Base-by-base conservation (phyloP, 2,888 invertebrate genomes). In the Lasioglossum leucozonium region DNA sequence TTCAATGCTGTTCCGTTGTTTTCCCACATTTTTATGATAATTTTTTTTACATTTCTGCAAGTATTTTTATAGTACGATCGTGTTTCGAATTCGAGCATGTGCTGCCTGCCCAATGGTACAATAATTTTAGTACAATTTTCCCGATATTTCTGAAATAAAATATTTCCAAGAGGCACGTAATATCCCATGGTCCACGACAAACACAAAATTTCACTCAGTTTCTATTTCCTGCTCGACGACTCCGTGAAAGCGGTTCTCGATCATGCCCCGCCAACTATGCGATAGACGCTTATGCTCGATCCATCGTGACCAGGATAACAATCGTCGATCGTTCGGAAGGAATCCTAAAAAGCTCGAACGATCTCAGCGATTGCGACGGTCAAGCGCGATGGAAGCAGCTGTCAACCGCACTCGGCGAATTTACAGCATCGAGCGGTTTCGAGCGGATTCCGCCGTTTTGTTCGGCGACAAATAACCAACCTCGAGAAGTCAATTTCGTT, bases 371-470 rank as follows among this genome's bases (percentile, higher is more conserved):
- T 79, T 34, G 77, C 34, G 42, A 55, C 47, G 83, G 78, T 82
- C 77, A 83, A 85, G 83, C 76, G 71, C 51, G 77, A 72, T 40
- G 75, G 58, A 62, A 55, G 73, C 78, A 81, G 76, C 84, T 87
- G 87, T 76, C 83, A 89, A 85, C 88, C 83, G 47, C 86, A 81
- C 58, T 16, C 71, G 81, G 67, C 40, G 81, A 87, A 89, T 90
- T 89, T 88, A 85, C 81, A 73, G 37, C 55, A 10, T 51, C 51
- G 22, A 51, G 51, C 22, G 51, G 22, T 8, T 51, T 22, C 51
- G 22, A 51, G 51, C 51, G 22, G 47, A 47, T 47, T 47, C 22
- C 22, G 47, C 3, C 51, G 51, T 8, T 65, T 65, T 22, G 51
- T 30, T 65, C 40, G 55, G 16, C 77, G 74, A 76, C 65, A 73